Base-by-base conservation (phyloP, 2,113 vertebrate species). In the Hoplias malabaricus region DNA sequence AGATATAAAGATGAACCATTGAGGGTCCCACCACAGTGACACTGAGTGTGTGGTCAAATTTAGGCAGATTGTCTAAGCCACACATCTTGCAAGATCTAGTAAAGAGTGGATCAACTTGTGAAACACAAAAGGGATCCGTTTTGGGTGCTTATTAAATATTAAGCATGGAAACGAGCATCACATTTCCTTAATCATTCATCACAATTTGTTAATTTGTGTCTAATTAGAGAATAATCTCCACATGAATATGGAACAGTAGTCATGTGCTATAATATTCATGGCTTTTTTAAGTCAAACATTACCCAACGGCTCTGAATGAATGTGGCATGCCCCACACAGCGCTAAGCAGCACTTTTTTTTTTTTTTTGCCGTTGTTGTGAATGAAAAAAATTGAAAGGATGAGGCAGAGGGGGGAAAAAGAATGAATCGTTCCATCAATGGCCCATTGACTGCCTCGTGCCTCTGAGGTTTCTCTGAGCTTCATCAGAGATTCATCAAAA, bases 201-300 rank as follows among this genome's bases (percentile, higher is more conserved):
- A n/a, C 43, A 72, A 61, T 73, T 43, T n/a, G 68, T 70, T 75
- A 56, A 82, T 82, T 78, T 36, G 77, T 59, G n/a, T 69, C 56
- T 63, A 82, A 74, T 78, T 70, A 78, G 77, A 34, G 80, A 82
- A 70, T 75, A 82, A 78, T 62, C 48, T 74, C 36, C 33, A 62
- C 38, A 69, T 82, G 40, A 82, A 82, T 82, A 75, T 75, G 70
- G 33, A 66, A 81, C 50, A 67, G 61, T 67, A 67, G 50, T 77
- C 63, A 61, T 72, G 72, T 66, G 12, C 19, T 68, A 57, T 62
- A 73, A 68, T 73, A 67, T 73, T 79, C 61, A 79, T 77, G 66
- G 16, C 16, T n/a, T 66, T 61, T 57, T 12, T 38, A 36, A 34
- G 46, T 48, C 48, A 46, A 68, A 56, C 65, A 79, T 42, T 23